Evolutionary conservation across 2,113 vertebrate genomes (phyloP), one percentile per base, ranked within the genome.

Genomic region (Dromas ardeola): DNA sequence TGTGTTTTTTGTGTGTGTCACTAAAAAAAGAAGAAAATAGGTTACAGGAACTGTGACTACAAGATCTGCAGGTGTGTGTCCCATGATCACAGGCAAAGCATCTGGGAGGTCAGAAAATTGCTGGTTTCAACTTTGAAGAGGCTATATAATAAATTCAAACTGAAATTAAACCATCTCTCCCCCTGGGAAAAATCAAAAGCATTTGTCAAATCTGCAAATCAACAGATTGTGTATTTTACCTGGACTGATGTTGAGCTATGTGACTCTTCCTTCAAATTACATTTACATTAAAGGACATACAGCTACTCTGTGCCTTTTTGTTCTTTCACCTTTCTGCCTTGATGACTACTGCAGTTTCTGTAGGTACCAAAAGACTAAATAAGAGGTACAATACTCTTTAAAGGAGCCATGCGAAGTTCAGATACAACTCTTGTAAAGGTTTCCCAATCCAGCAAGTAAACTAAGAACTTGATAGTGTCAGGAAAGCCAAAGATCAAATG

Each of bases 21-120:
- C 72, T 81, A 85, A 87, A 96, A 87, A 32, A 45, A 81, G 77
- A 72, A 81, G n/a, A 92, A 90, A 76, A 58, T 26, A 76, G 4
- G 10, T 86, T 84, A 71, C 43, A 81, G 79, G 38, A 93, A 59
- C 34, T 74, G 43, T 78, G 80, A 74, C 63, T 86, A 27, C 38
- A 80, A 79, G 62, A 79, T 56, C 61, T 67, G 77, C 72, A 96
- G 61, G 84, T 92, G 76, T 97, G 36, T 69, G 81, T 63, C 76
- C 47, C 59, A 59, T 65, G 61, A 91, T 86, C 84, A 96, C 81
- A 95, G 38, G 55, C 63, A 76, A 62, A 91, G 49, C n/a, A 94
- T n/a, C 82, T 91, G 82, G n/a, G 76, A 96, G 50, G 47, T 83
- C 93, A 88, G 94, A 47, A 92, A 86, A 94, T 95, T 70, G 49